Base-by-base conservation (phyloP, 30 jellyfish, hydroid and myxozoan genomes). In the Cassiopea xamachana region DNA sequence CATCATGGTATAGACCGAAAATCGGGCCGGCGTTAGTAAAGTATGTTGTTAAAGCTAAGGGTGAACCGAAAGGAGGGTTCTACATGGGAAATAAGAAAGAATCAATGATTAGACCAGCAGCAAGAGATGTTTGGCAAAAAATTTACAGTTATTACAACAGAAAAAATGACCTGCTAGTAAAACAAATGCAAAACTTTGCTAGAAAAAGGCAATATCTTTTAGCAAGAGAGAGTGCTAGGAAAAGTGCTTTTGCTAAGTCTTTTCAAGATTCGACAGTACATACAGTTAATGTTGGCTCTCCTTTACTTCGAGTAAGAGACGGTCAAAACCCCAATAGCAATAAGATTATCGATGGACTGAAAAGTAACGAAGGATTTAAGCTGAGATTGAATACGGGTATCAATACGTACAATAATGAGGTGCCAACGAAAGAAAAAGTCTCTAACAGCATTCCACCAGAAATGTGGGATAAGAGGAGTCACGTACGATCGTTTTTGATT, bases 1-100 rank as follows among this genome's bases (percentile, higher is more conserved):
- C 97, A 8, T 60, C 97, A 1, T 90, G 97, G 97, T 90, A 82
- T 79, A 77, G 97, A 18, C 97, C 97, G 19, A 88, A 79, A 13
- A 72, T 88, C 19, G 95, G 95, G 27, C 87, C 95, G 14, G 95
- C 95, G 39, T 89, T 88, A 12, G 95, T 88, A n/a, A 88, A 88
- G 51, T 88, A 88, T 77, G 85, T 80, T 19, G 85, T 88, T 60
- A 88, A 88, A 72, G 60, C 90, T 10, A 77, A 77, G 43, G 76
- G 69, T 12, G 47, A n/a, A 2, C 77, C 82, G 47, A 71, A 70
- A 18, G 46, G 90, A 14, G 15, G 68, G 2, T 82, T 73, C 8
- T 75, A 60, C 85, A 49, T 79, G 17, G 87, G 85, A 9, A 88
- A 88, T 58, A 88, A 88, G 46, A 88, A 88, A 48, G 86, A 79